phyloP scores from a whole-genome alignment of 2,113 vertebrate species.

The Leptobrachium leishanense region DNA sequence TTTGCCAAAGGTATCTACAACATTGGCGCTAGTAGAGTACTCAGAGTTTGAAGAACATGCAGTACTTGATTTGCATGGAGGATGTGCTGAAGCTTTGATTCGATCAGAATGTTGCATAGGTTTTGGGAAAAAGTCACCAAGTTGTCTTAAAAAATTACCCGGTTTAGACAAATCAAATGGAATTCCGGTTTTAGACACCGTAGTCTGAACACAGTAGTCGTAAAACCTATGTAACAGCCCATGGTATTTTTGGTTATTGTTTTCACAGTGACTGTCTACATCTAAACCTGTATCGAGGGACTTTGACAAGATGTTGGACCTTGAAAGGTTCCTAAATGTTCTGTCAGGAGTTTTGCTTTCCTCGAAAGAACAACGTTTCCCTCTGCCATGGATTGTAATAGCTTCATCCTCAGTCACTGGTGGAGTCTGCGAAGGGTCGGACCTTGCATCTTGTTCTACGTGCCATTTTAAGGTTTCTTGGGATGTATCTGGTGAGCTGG shows the following conservation, averaged over 20 bases:
- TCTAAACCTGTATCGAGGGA: slow-evolving; percentile 72
- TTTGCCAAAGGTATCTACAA: slow-evolving; percentile 58
- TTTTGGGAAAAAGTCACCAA: slow-evolving; percentile 66
- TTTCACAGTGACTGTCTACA: slow-evolving; percentile 53
- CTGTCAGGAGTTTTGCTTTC: slow-evolving; percentile 55
- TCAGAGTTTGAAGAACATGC: slow-evolving; percentile 14
- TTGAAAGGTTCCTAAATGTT: slow-evolving; percentile 61
- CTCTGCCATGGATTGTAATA: slow-evolving; percentile 64
- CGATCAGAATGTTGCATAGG: slow-evolving; percentile 69
- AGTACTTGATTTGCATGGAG: slow-evolving; percentile 46
- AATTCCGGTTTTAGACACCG: slow-evolving; percentile 51
- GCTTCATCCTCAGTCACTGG: not conserved
- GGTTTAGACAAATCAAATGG: slow-evolving; percentile 42
- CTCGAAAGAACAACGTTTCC: slow-evolving; percentile 63
- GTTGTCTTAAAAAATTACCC: slow-evolving; percentile 58
- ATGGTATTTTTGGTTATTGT: slow-evolving; percentile 59
- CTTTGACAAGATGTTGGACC: slow-evolving; percentile 73
- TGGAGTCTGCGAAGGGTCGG: slow-evolving; percentile 43
- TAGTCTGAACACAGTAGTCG: slow-evolving; percentile 52
- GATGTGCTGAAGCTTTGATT: slow-evolving; percentile 54
- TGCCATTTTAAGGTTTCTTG: slow-evolving; percentile 47
- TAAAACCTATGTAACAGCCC: slow-evolving; percentile 62
- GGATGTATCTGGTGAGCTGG: slow-evolving; percentile 51
- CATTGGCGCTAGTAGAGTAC: slow-evolving; percentile 49
- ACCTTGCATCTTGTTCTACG: slow-evolving; percentile 51